Evolutionary conservation across 2,113 vertebrate genomes (phyloP), one percentile per base, ranked within the genome.

Genomic region (Apistogramma diplotaenia): DNA sequence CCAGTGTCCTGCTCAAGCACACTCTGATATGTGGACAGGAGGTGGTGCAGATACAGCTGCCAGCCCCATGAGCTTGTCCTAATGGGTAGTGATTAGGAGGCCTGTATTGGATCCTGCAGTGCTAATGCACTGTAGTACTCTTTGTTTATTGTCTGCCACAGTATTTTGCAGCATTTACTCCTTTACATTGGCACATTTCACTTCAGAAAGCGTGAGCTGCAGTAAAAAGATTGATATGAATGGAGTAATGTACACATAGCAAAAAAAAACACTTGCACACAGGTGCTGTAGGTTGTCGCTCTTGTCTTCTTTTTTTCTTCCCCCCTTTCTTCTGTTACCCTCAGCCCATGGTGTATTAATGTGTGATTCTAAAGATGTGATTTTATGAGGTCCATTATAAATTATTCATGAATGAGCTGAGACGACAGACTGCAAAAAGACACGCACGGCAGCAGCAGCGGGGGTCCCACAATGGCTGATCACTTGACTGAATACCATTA

Each of bases 401-500:
- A 93, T 92, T 86, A 94, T 94, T 91, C 82, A 94, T 90, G 65
- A 88, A 51, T 29, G 72, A 78, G 70, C 31, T 43, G 70, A 58
- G 60, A 46, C 25, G 65, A 31, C 65, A 70, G 65, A 51, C 76
- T 72, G 65, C 46, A 60, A 56, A 29, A 65, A 49, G 37, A 67
- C 61, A 81, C 80, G 57, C 78, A 37, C 74, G 73, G 70, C 71
- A 73, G 77, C 53, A 72, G 29, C 9, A 4, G 84, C 77, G 29
- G 56, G 76, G 56, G 79, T 83, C 89, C 86, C 75, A 84, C 74
- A 74, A 81, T 62, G 84, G 81, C 78, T 90, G 86, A 90, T 91
- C 90, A 89, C 84, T 85, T 49, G 76, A 65, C 78, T 92, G 88
- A 93, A 91, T 89, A 76, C 70, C 74, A 91, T 93, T 85, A 91